A percentile compares a stretch with the other conserved stretches of the same genome.
phyloP scores from a whole-genome alignment of 1,140 invertebrate species.

The Cyphomyrmex costatus region DNA sequence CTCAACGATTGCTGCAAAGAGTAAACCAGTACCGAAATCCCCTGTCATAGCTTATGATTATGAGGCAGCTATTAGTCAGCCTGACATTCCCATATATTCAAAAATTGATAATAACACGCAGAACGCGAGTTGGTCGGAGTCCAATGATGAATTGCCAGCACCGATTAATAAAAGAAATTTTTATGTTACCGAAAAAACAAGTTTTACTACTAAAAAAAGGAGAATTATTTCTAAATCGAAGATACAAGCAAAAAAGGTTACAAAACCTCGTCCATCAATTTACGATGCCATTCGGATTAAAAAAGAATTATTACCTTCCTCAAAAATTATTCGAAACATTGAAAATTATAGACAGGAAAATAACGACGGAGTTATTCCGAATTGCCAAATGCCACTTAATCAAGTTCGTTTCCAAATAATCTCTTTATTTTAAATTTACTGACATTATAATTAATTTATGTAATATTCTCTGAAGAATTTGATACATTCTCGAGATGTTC shows the following conservation, averaged over 20 bases:
- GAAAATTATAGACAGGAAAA: neutral
- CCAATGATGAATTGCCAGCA: neutral
- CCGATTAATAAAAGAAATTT: neutral
- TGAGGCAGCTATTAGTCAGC: slow-evolving; percentile 68
- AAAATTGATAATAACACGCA: slow-evolving; percentile 11
- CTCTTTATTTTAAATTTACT: neutral
- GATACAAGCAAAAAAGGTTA: slow-evolving; percentile 3
- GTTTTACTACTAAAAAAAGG: slow-evolving; percentile 14
- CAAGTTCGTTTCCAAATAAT: slow-evolving; percentile 26
- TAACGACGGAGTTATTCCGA: neutral
- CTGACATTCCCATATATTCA: slow-evolving; percentile 53
- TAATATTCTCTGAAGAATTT: neutral
- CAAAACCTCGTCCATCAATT: neutral
- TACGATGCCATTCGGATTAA: neutral
- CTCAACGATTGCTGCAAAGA: neutral
- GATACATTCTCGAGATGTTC: neutral
- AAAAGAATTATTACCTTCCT: neutral
- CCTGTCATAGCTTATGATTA: slow-evolving; percentile 60
- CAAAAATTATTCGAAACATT: neutral
- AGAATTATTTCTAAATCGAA: slow-evolving; percentile 10
- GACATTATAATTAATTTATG: neutral
- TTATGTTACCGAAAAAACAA: neutral
- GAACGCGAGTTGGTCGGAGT: slow-evolving; percentile 9
- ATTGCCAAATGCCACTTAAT: neutral
- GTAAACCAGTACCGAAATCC: slow-evolving; percentile 21